Evolutionary conservation across 23 tunicate species (phyloP).

Genomic region (Halocynthia roretzi): DNA sequence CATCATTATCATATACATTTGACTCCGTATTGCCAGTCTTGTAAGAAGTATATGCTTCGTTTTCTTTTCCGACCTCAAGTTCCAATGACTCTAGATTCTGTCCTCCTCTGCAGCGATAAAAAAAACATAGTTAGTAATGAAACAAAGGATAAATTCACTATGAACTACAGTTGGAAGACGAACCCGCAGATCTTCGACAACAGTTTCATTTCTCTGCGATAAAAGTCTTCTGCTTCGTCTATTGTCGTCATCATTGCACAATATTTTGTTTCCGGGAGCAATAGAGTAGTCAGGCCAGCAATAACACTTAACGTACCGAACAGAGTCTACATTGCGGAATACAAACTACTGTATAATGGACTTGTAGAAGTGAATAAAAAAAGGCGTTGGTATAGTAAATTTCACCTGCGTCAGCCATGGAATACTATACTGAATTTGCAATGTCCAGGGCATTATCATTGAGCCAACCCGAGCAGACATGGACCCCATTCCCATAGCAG

Average conservation of each 20-base stretch:
- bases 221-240: slow-evolving; percentile 59
- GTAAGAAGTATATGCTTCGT: too few species aligned
- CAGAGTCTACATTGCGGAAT: slow-evolving; percentile 32
- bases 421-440: slow-evolving; percentile 31
- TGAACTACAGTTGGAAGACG: too few species aligned
- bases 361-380: not conserved
- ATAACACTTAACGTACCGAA: slow-evolving; percentile 46
- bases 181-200: slow-evolving; percentile 1
- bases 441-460: slow-evolving; percentile 42
- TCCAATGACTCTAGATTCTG: too few species aligned
- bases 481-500: slow-evolving; percentile 56
- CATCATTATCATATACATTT: too few species aligned
- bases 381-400: not conserved
- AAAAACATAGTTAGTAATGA: too few species aligned
- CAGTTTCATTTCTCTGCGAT: slow-evolving; percentile 24
- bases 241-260: slow-evolving; percentile 19
- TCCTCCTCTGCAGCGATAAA: too few species aligned
- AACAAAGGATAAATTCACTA: too few species aligned
- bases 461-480: slow-evolving; percentile 60
- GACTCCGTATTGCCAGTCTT: too few species aligned
- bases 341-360: not conserved
- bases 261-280: slow-evolving; percentile 48
- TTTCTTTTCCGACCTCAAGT: too few species aligned
- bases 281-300: slow-evolving; percentile 18
- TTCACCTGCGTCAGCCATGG: slow-evolving; percentile 67